Base-by-base conservation (phyloP, 2,888 invertebrate genomes). In the Parasteatoda lunata region DNA sequence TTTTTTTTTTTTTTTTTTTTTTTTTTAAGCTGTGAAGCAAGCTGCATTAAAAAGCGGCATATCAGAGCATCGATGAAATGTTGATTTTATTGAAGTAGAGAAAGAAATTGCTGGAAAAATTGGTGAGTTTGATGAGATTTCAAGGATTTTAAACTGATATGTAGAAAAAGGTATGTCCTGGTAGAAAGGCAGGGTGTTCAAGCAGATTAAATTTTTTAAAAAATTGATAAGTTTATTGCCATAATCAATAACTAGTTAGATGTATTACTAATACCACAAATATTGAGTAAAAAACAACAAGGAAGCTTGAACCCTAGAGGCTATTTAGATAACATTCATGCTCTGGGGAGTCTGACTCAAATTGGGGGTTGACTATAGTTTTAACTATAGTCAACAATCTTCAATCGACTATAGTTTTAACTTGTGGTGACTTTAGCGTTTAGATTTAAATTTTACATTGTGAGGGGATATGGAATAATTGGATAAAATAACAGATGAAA, bases 191-290 rank as follows among this genome's bases (percentile, higher is more conserved):
- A 30, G 49, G 49, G 51, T 49, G 13, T 15, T 8, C 72, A 15
- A n/a, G 51, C 9, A 51, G 30, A 72, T 51, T 72, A 51, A 9
- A 15, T 49, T 13, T 3, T 49, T 13, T 3, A 5, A 52, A 72
- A 72, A 51, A 51, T 72, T 72, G 72, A 72, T 30, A 72, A 72
- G 49, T 72, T 72, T 72, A 72, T 72, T 13, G 15, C 52, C 13
- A 51, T n/a, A 72, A 51, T 3, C 49, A n/a, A 51, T 72, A 30
- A 30, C 30, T 1, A 30, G 30, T 30, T 30, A 1, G 30, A 30
- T 30, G 2, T 30, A 30, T 30, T 30, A 30, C 30, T 30, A 30
- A 30, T 30, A 8, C 72, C 13, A 52, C 72, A 72, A 15, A 72
- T 72, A 51, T 51, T 72, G 30, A 13, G 9, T 49, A 51, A 51